A percentile compares a stretch with the other conserved stretches of the same genome.
These are phyloP conservation scores for Hoplostethus atlanticus DNA, from an alignment of 2,797 vertebrate genomes.

Conservation along the genomic window DNA sequence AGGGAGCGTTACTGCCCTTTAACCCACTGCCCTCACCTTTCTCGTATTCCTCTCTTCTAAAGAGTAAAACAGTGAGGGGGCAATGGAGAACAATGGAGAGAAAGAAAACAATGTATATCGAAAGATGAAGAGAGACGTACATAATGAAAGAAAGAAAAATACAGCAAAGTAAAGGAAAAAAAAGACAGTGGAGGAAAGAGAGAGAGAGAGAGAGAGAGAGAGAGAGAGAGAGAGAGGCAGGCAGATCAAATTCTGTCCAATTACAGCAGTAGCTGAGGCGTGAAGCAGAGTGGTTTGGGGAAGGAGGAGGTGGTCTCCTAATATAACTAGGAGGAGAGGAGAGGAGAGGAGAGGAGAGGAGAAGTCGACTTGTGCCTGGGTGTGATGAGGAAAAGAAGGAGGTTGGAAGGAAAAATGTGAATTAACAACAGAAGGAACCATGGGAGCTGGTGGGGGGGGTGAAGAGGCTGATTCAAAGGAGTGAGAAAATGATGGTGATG, in stretches of 20 bases:
- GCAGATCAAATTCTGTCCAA: slow-evolving; percentile 60
- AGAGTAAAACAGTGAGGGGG: neutral
- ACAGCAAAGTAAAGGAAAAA: neutral
- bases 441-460: neutral
- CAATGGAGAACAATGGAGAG: neutral
- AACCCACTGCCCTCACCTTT: slow-evolving; percentile 55
- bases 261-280: slow-evolving; percentile 67
- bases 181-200: neutral
- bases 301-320: slow-evolving; percentile 25
- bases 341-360: slow-evolving; percentile 5
- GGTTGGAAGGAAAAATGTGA: neutral
- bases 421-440: neutral
- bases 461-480: neutral
- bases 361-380: neutral
- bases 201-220: slow-evolving; percentile 1
- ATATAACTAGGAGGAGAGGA: slow-evolving; percentile 26
- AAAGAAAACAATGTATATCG: neutral
- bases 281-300: slow-evolving; percentile 42
- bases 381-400: no score
- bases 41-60: slow-evolving; percentile 25
- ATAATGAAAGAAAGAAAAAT: neutral
- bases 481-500: neutral
- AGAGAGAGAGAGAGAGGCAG: slow-evolving; percentile 18
- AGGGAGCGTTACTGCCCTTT: slow-evolving; percentile 52
- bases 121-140: slow-evolving; percentile 5